Base-by-base conservation (phyloP, 2,113 vertebrate species). In the Lepidothrix coronata region DNA sequence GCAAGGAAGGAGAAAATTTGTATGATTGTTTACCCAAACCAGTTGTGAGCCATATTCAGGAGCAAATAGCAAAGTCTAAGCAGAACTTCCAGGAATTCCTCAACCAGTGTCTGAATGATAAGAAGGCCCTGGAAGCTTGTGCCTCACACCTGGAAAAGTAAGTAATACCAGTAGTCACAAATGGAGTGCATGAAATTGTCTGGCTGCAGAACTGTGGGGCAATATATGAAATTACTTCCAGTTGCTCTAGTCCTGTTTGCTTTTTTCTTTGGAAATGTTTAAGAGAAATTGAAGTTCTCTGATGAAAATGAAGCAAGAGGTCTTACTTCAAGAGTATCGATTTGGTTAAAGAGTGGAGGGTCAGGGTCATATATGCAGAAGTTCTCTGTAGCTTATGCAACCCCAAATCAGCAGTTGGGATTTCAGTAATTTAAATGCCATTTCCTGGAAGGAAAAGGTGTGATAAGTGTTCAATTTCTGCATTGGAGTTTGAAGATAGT, bases 81-180 rank as follows among this genome's bases (percentile, higher is more conserved):
- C 98, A 98, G 93, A 99, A 98, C 65, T 99, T 99, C 95, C 98
- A 98, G 46, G 97, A 91, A 15, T 99, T 99, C 82, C 96, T 98
- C 91, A 98, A 96, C 39, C 97, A 97, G 22, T 99, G 99, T 93
- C 97, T 98, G 79, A 98, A 98, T 90, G 98, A 97, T 94, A 98
- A 98, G 78, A 95, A 94, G 80, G 97, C 98, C 28, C 95, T 99
- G 62, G 98, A 99, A 93, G 98, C 98, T 89, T 98, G 98, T 74
- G 97, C 98, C 81, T 97, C 96, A 27, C 97, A 98, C 71, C 96
- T 99, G 59, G 97, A 91, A 72, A 98, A 97, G 98, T 98, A 66
- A 78, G 98, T 92, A 67, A 58, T 70, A 27, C 19, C 44, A 27
- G 7, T 33, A 63, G 44, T 35, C 63, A 58, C 16, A 54, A 39